Conservation (phyloP, 1,140 invertebrate species). For the Galleria mellonella region DNA sequence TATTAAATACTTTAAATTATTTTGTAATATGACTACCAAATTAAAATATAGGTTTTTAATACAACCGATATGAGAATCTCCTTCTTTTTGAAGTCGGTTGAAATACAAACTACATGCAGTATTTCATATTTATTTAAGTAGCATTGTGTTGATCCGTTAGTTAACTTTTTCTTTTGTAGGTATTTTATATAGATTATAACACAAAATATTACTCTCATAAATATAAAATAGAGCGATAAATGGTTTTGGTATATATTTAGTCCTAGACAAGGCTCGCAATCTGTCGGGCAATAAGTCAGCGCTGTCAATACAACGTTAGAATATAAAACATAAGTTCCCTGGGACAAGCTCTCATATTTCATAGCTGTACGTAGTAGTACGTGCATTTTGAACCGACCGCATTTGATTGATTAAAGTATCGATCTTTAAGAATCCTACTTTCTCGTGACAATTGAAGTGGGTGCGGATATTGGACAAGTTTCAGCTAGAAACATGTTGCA, state of each 20-base stretch:
- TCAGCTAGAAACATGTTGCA: too few species aligned
- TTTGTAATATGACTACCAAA: too few species aligned
- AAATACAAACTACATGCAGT: too few species aligned
- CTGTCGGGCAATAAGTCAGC: conserved; percentile 46
- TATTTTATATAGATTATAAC: too few species aligned
- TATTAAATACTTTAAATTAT: too few species aligned
- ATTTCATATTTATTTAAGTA: too few species aligned
- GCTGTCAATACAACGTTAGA: conserved; percentile 40
- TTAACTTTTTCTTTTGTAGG: too few species aligned
- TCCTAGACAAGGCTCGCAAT: conserved; percentile 17
- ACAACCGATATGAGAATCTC: too few species aligned
- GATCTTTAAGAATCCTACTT: conserved; percentile 21
- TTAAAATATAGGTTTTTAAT: too few species aligned
- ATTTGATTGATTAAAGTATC: conserved; percentile 54
- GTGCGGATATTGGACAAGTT: too few species aligned
- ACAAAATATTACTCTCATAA: not conserved
- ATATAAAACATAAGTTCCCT: conserved; percentile 44
- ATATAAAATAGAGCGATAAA: not conserved
- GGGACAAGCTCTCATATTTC: conserved; percentile 42
- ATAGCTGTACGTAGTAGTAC: conserved; percentile 20
- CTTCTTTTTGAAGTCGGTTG: too few species aligned
- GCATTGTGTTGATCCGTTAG: too few species aligned
- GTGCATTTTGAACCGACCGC: conserved; percentile 33
- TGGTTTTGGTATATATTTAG: not conserved
- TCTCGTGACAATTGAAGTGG: not conserved